Evolutionary conservation across 2,888 invertebrate genomes (phyloP).

Genomic region (Cantharis rustica): DNA sequence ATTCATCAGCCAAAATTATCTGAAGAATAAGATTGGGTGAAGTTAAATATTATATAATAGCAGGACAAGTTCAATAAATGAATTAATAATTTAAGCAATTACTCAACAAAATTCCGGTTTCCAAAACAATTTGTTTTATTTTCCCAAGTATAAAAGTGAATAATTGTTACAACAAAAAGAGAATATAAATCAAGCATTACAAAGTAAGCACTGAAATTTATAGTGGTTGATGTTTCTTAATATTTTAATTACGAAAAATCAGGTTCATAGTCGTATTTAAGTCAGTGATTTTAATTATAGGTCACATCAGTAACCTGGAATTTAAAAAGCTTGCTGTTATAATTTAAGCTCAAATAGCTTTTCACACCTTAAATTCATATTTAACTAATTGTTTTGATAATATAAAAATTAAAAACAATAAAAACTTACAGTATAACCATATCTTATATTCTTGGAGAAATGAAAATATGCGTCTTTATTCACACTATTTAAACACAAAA

Average conservation of each 20-base stretch:
- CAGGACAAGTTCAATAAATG: neutral
- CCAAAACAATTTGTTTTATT: neutral
- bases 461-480: constrained; percentile 2
- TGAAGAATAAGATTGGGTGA: neutral
- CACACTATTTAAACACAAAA: neutral
- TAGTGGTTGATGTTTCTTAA: neutral
- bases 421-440: constrained; percentile 56
- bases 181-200: neutral
- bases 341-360: neutral
- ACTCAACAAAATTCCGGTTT: neutral
- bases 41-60: neutral
- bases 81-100: neutral
- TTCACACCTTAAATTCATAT: neutral
- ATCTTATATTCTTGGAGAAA: constrained; percentile 44
- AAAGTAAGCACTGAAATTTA: neutral
- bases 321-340: neutral
- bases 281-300: neutral
- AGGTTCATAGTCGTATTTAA: neutral
- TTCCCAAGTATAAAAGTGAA: neutral
- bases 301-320: neutral
- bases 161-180: neutral
- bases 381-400: neutral
- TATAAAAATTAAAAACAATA: neutral
- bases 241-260: neutral
- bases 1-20: neutral